phyloP scores from a whole-genome alignment of 2,797 vertebrate genomes.

The Cephalopachus bancanus region DNA sequence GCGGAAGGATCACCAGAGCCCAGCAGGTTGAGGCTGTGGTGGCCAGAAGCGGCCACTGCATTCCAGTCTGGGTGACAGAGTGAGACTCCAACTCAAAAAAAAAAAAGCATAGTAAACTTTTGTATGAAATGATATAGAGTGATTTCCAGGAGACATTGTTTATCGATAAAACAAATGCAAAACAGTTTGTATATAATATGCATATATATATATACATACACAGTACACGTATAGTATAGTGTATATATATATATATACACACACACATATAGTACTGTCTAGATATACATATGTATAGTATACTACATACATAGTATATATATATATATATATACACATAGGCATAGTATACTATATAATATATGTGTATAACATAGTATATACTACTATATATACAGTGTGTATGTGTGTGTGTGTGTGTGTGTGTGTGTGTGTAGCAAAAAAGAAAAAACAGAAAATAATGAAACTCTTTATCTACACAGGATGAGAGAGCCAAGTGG shows the following conservation, averaged over 20 bases:
- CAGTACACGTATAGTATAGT: not conserved
- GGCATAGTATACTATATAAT: no score
- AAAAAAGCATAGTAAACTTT: not conserved
- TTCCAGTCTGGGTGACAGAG: no score
- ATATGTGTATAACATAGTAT: not conserved
- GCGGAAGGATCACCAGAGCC: no score
- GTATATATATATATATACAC: not conserved
- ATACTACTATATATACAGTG: not conserved
- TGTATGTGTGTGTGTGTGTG: no score
- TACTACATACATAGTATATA: not conserved
- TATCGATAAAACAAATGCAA: not conserved
- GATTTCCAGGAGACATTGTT: not conserved
- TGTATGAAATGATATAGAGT: not conserved
- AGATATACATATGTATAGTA: no score
- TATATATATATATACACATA: not conserved
- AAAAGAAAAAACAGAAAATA: slow-evolving; percentile 22
- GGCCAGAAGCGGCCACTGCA: no score
- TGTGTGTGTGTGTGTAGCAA: not conserved
- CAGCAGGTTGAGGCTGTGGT: no score
- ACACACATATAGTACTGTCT: no score
- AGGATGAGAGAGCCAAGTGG: not conserved
- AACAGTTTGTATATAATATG: no score
- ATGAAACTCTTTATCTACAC: slow-evolving; percentile 1
- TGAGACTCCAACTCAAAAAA: not conserved
- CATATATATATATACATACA: no score